A percentile compares a stretch with the other conserved stretches of the same genome.
These are phyloP conservation scores for Nematostella vectensis DNA, from an alignment of 92 coral and sea anemone genomes.

Conservation along the genomic window DNA sequence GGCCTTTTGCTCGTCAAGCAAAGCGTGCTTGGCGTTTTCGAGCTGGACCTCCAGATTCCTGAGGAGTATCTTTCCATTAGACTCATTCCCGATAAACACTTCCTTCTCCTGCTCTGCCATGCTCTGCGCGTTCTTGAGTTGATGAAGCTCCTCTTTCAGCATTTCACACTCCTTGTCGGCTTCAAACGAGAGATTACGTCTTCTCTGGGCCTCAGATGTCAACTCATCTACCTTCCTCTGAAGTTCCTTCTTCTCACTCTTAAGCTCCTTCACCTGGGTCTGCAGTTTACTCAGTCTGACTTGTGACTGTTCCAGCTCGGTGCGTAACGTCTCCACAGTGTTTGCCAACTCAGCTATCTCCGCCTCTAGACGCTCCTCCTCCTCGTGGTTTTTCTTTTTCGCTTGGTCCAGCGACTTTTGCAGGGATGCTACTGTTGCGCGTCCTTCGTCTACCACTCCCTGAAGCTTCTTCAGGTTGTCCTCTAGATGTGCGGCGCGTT, in stretches of 20 bases:
- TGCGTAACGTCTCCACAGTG: constrained; percentile 1
- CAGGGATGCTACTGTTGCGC: not conserved
- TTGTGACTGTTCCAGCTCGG: constrained; percentile 4
- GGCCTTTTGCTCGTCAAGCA: constrained; percentile 13
- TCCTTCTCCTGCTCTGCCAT: constrained; percentile 46
- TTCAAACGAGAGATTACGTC: constrained; percentile 28
- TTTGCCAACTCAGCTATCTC: constrained; percentile 4
- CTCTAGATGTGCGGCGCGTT: constrained; percentile 25
- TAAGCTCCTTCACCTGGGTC: constrained; percentile 6
- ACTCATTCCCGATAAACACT: constrained; percentile 35
- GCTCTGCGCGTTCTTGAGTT: constrained; percentile 32
- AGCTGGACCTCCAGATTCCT: constrained; percentile 34
- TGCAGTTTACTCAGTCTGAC: not conserved
- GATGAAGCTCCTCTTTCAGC: constrained; percentile 43
- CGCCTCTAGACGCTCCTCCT: constrained; percentile 4
- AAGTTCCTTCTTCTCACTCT: constrained; percentile 26
- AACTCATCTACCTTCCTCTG: constrained; percentile 20
- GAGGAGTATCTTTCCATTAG: constrained; percentile 44
- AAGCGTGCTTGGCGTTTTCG: constrained; percentile 18
- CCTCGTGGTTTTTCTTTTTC: constrained; percentile 3
- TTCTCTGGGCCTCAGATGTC: constrained; percentile 19
- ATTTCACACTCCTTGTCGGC: constrained; percentile 48
- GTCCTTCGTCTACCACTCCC: constrained; percentile 11
- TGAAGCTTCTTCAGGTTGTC: constrained; percentile 27
- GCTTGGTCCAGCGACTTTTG: constrained; percentile 13